phyloP scores from a whole-genome alignment of 2,113 vertebrate genomes.

The Hyaena hyaena region DNA sequence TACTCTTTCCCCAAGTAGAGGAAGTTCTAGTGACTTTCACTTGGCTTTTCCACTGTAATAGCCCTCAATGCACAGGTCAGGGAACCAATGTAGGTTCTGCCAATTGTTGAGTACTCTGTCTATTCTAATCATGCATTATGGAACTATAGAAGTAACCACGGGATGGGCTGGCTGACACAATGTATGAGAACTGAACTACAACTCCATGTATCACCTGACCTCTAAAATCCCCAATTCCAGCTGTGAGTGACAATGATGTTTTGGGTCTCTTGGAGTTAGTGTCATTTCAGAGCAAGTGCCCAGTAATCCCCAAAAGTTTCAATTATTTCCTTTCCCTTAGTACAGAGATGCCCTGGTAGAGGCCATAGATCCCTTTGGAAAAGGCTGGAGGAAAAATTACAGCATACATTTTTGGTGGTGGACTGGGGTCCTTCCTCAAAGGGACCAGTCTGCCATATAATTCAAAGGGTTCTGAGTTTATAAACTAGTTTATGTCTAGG shows the following conservation, averaged over 20 bases:
- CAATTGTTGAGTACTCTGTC: not conserved
- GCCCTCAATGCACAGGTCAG: not conserved
- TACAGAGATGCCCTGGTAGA: not conserved
- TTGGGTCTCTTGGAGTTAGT: not conserved
- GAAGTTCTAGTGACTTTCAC: not conserved
- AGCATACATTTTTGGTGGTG: not conserved
- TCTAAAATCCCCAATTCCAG: not conserved
- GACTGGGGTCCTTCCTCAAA: not conserved
- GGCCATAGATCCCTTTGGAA: not conserved
- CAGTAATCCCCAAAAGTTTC: not conserved
- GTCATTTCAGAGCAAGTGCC: not conserved
- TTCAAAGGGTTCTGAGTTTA: not conserved
- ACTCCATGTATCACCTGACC: not conserved
- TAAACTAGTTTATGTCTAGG: not conserved
- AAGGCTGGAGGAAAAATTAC: not conserved
- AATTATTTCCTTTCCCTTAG: not conserved
- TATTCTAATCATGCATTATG: not conserved
- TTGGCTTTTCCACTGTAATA: not conserved
- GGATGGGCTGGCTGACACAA: not conserved
- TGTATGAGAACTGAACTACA: not conserved
- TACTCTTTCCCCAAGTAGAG: not conserved
- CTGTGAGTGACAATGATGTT: not conserved
- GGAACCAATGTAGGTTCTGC: not conserved
- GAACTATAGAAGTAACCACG: not conserved
- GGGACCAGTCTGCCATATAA: too few species aligned